Base-by-base conservation (phyloP, 2,113 vertebrate genomes). In the Pontoporia blainvillei region DNA sequence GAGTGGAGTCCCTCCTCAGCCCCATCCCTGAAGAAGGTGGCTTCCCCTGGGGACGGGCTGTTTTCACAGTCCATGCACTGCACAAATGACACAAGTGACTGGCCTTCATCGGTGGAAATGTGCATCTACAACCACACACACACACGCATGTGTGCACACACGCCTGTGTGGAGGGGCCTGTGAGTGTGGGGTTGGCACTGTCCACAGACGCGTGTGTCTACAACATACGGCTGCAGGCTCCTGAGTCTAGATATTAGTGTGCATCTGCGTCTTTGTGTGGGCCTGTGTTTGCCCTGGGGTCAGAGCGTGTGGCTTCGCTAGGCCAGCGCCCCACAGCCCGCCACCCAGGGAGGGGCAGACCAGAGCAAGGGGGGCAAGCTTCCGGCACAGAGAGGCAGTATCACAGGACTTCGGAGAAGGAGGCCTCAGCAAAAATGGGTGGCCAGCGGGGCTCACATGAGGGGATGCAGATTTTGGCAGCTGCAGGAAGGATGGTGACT, bases 161-260 rank as follows among this genome's bases (percentile, higher is more conserved):
- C 6, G 49, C 31, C 34, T 64, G 86, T 31, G 36, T 9, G 36
- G 71, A 14, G 41, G 14, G 4, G 34, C n/a, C 87, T 34, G 7
- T 2, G 79, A 0, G 36, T 86, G 31, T 23, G 44, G 27, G 44
- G 73, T 29, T 0, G 6, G 67, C n/a, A 2, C 25, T 20, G 21
- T 71, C 41, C n/a, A 39, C 4, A 8, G 29, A 7, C 3, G 0
- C 2, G 2, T n/a, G 9, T 41, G 64, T 0, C 4, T 2, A 1
- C 6, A 17, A 17, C 3, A 57, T 57, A 31, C 0, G 1, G 52
- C 0, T 6, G 52, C 1, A 2, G 1, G 36, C 34, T 79, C 69
- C 72, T 5, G 20, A 17, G 44, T 11, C 27, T 11, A 15, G n/a
- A 15, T 39, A 39, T 34, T 6, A 20, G 23, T 39, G 75, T 11